phyloP scores from a whole-genome alignment of 2,113 vertebrate genomes.

The Dolichotis patagonum region DNA sequence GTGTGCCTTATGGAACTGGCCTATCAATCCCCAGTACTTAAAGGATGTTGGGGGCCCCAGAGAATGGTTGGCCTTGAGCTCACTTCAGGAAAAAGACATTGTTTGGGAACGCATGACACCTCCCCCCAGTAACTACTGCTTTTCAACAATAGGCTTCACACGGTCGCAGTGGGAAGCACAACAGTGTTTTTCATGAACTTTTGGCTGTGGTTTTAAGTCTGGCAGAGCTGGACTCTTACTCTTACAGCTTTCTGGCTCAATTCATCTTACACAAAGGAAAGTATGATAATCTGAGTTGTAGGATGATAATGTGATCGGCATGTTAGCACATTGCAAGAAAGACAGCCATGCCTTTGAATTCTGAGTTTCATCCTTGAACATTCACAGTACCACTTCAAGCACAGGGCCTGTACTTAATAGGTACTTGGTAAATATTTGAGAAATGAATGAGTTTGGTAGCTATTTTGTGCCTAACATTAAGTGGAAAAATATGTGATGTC shows the following conservation, averaged over 20 bases:
- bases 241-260: constrained; percentile 82
- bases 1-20: background rate
- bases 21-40: constrained; percentile 62
- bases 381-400: constrained; percentile 41
- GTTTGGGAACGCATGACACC: constrained; percentile 66
- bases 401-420: background rate
- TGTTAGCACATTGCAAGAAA: constrained; percentile 45
- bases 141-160: constrained; percentile 79
- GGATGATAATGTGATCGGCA: constrained; percentile 74
- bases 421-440: background rate
- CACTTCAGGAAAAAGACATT: constrained; percentile 60
- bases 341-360: constrained; percentile 76
- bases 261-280: constrained; percentile 82
- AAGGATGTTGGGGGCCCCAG: constrained; percentile 42
- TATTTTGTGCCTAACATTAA: background rate
- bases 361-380: constrained; percentile 75
- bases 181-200: constrained; percentile 83
- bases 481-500: background rate
- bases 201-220: constrained; percentile 80
- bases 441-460: background rate
- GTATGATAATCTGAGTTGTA: constrained; percentile 80
- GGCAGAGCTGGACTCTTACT: constrained; percentile 81
- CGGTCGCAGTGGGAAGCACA: constrained; percentile 77
- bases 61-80: constrained; percentile 61
- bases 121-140: constrained; percentile 71